These are phyloP conservation scores for Orchesella cincta DNA, from an alignment of 1,140 invertebrate genomes.

Conservation along the genomic window DNA sequence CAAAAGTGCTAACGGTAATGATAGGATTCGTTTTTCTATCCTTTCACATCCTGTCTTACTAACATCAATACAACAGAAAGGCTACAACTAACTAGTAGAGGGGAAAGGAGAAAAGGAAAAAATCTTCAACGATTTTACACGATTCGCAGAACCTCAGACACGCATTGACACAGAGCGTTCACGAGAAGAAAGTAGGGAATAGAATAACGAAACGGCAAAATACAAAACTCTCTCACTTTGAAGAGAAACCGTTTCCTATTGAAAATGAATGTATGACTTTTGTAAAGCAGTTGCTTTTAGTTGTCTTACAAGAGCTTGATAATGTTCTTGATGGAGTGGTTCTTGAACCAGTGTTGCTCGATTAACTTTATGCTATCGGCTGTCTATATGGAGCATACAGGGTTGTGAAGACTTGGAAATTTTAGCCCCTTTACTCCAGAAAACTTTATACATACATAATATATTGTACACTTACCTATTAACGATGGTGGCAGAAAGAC, in stretches of 20 bases:
- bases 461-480: no score
- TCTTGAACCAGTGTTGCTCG: neutral
- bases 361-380: neutral
- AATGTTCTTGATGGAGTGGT: neutral
- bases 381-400: neutral
- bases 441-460: no score
- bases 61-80: neutral
- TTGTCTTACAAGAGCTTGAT: no score
- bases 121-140: constrained; percentile 1
- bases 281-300: no score
- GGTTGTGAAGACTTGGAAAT: neutral
- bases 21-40: constrained; percentile 10
- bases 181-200: neutral
- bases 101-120: neutral
- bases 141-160: neutral
- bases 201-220: constrained; percentile 1
- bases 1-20: constrained; percentile 1
- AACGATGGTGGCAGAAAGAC: neutral
- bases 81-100: neutral
- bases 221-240: no score
- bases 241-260: no score
- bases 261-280: no score
- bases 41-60: constrained; percentile 2
- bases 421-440: no score
- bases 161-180: neutral